Base-by-base conservation (phyloP, 1,140 invertebrate species). In the Adoxophyes honmai region DNA sequence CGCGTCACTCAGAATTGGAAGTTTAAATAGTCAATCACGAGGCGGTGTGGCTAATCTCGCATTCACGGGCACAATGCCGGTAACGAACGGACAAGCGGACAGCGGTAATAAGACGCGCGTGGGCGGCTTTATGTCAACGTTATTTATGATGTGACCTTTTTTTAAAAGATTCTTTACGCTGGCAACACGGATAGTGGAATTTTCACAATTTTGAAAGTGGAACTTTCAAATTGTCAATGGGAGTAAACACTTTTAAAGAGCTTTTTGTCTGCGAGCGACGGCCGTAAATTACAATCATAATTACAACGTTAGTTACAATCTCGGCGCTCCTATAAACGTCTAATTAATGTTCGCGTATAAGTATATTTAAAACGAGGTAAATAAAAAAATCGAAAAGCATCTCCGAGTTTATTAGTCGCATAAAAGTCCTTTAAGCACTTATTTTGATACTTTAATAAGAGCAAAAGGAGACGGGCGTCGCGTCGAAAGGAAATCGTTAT, bases 1-100 rank as follows among this genome's bases (percentile, higher is more conserved):
- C 70, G 76, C 75, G 74, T 80, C 72, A 73, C 71, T 77, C 66
- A 73, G 73, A 75, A 65, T 73, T 77, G 58, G 68, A 71, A 76
- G 62, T 68, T 74, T 82, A 84, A 88, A 86, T 86, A 88, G 83
- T 86, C 81, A 84, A 88, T 86, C 83, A 86, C 73, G 81, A 79
- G 72, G 54, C 73, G 70, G 72, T 78, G 77, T 81, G 77, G 85
- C 78, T 84, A 84, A 88, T 88, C 81, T 77, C 68, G 78, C 75
- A 80, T 84, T 81, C 75, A 82, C 68, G 62, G 57, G 59, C 70
- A 88, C 85, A 88, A 88, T 88, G 66, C 81, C 68, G 73, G 78
- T 88, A 88, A 88, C 85, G 85, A 88, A 86, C 81, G 80, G 65
- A 84, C 82, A 70, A 70, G 81, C 81, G 70, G 76, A 84, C 82